A percentile compares a stretch with the other conserved stretches of the same genome.
phyloP scores from a whole-genome alignment of 1,140 invertebrate genomes.

The Leptopilina boulardi region DNA sequence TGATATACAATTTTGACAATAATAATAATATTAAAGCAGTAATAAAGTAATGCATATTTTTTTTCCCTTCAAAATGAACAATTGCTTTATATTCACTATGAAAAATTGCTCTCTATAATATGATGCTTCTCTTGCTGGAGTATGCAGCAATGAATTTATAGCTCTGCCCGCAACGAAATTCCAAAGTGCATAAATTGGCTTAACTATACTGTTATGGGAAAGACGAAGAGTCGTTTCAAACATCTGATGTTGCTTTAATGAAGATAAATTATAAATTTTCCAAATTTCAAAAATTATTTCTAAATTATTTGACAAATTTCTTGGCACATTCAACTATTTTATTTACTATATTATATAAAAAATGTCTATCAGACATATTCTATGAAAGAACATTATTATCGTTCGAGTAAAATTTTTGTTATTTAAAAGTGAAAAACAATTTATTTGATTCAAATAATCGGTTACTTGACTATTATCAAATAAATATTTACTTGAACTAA shows the following conservation, averaged over 20 bases:
- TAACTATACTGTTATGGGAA: constrained; percentile 13
- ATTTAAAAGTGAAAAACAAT: too few species aligned
- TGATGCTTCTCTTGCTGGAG: constrained; percentile 5
- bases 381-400: too few species aligned
- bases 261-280: neutral
- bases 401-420: too few species aligned
- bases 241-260: neutral
- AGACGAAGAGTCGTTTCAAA: constrained; percentile 7
- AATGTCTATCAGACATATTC: too few species aligned
- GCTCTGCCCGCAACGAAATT: constrained; percentile 12
- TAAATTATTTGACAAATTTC: neutral
- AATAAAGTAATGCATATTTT: neutral
- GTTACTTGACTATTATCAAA: too few species aligned
- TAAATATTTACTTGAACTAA: too few species aligned
- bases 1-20: too few species aligned
- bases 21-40: too few species aligned
- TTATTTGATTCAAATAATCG: too few species aligned
- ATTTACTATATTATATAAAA: too few species aligned
- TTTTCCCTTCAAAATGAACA: neutral
- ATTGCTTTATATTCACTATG: neutral
- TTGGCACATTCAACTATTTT: too few species aligned
- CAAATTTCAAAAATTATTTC: neutral
- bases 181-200: constrained; percentile 7
- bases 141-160: constrained; percentile 8
- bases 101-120: constrained; percentile 6